Evolutionary conservation across 2,113 vertebrate genomes (phyloP), one percentile per base, ranked within the genome.

Genomic region (Pachyramphus minor): DNA sequence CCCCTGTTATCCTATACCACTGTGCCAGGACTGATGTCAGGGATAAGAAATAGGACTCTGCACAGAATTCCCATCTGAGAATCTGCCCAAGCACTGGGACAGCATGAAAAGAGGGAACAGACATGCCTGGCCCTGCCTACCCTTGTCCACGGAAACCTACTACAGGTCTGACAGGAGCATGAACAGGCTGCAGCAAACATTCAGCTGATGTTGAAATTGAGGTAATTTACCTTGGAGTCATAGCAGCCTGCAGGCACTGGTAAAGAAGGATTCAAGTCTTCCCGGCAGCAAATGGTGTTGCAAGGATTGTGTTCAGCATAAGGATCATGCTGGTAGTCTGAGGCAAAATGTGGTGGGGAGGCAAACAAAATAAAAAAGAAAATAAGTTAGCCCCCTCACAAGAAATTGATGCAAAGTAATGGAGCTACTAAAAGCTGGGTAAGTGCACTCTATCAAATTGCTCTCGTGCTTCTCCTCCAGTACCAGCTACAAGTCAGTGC

Each of bases 211-310:
- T 2, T 33, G 53, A 56, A 89, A 81, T 4, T 10, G 33, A 60
- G 8, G 45, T 50, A 50, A 90, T 87, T 95, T 98, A 99, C 99
- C 99, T 99, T 99, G 9, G 99, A 98, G 95, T 99, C 99, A 78
- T 99, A 99, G 96, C 99, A 99, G 37, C 99, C 99, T 90, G 97
- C 98, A 35, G 98, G 98, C 53, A 91, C 96, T 58, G 98, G 98
- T 39, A 95, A 95, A 62, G 76, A 92, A 56, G 95, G 88, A 72
- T 97, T 98, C 81, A 99, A 96, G 97, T 99, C 99, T 55, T 98
- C 98, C n/a, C 99, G 98, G 94, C 99, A 99, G 96, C 99, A 99
- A 96, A 99, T 98, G 75, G 98, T 98, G 71, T 98, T 98, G 95
- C 99, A 99, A 3, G 99, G 98, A 90, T 99, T 98, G 39, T 95